Conservation (phyloP, 2,888 invertebrate genomes). For the Scotopteryx bipunctaria region DNA sequence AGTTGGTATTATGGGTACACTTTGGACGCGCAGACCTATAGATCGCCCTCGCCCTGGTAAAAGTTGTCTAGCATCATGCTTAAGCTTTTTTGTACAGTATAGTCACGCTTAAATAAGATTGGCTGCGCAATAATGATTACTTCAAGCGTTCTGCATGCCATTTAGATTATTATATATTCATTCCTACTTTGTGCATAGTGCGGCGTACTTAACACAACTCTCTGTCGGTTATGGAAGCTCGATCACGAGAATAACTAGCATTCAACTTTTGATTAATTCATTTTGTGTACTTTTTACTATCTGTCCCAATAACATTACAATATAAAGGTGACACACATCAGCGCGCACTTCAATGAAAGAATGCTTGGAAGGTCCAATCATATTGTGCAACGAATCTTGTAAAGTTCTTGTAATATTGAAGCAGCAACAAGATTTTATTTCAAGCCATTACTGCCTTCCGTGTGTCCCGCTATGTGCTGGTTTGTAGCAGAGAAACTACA, state of each 20-base stretch:
- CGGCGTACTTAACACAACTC: constrained; percentile 78
- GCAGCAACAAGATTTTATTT: constrained; percentile 79
- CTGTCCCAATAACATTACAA: constrained; percentile 56
- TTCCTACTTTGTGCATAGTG: constrained; percentile 82
- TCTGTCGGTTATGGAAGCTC: constrained; percentile 76
- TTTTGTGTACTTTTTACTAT: constrained; percentile 49
- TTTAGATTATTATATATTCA: constrained; percentile 82
- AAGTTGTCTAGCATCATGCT: constrained; percentile 83
- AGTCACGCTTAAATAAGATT: constrained; percentile 83
- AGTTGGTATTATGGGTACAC: constrained; percentile 81
- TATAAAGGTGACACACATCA: constrained; percentile 82
- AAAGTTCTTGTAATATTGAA: constrained; percentile 83
- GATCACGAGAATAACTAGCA: constrained; percentile 64
- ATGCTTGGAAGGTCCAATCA: constrained; percentile 82
- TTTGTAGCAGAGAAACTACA: constrained; percentile 74
- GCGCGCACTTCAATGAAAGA: constrained; percentile 74
- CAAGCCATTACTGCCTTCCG: constrained; percentile 74
- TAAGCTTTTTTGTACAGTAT: constrained; percentile 83
- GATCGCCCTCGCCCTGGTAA: constrained; percentile 82
- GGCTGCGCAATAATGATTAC: constrained; percentile 84
- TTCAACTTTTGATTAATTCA: constrained; percentile 56
- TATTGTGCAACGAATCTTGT: constrained; percentile 84
- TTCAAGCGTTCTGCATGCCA: constrained; percentile 84
- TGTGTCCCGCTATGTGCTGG: constrained; percentile 75
- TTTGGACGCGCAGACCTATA: constrained; percentile 81